These are phyloP conservation scores for Phrynosoma blainvillii DNA, from an alignment of 2,113 vertebrate genomes.

Conservation along the genomic window DNA sequence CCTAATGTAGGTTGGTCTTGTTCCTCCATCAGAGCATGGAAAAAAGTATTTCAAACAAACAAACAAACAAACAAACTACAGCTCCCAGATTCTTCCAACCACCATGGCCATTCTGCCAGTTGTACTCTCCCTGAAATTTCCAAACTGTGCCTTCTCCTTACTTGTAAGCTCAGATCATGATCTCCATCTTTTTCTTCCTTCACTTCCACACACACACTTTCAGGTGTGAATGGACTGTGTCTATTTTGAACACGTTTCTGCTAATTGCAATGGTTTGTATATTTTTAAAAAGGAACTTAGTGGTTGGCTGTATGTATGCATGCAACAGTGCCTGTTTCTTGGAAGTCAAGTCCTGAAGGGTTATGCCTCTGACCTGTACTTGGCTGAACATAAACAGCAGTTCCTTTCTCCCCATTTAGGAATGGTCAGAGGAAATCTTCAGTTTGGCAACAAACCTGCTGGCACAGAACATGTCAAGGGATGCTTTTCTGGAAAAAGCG, in stretches of 20 bases:
- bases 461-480: conserved; percentile 96
- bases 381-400: conserved; percentile 45
- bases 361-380: neutral
- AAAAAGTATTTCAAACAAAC: no score
- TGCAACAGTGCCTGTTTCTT: neutral
- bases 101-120: no score
- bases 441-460: conserved; percentile 93
- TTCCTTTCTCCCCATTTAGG: conserved; percentile 77
- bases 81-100: no score
- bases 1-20: neutral
- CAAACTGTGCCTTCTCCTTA: no score
- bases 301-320: neutral
- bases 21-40: no score
- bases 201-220: neutral
- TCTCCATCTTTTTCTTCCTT: neutral
- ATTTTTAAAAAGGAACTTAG: neutral
- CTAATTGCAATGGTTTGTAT: neutral
- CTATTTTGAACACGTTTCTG: neutral
- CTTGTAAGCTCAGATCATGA: neutral
- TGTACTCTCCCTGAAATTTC: no score
- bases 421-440: conserved; percentile 97
- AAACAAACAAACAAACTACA: no score
- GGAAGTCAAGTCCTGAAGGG: neutral
- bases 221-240: conserved; percentile 3
- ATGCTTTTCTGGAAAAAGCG: conserved; percentile 95